Conservation (phyloP, 2,113 vertebrate genomes). For the Xerus inauris region DNA sequence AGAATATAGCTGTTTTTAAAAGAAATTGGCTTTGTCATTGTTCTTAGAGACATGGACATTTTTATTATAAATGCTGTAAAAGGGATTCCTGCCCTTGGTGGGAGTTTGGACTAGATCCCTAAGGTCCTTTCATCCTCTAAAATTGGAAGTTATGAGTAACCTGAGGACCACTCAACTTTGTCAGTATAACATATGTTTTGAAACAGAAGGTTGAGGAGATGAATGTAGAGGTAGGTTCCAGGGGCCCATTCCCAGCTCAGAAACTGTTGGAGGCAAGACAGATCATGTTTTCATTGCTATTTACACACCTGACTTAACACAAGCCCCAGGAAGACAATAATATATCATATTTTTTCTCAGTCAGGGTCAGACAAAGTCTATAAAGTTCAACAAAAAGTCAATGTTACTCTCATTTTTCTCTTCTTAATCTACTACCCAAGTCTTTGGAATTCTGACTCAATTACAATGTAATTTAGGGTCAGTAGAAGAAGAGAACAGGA, state of each 20-base stretch:
- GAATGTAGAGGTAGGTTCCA: constrained; percentile 44
- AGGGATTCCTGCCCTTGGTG: not conserved
- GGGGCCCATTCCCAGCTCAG: constrained; percentile 27
- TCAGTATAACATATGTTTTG: constrained; percentile 59
- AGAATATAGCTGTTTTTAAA: constrained; percentile 8
- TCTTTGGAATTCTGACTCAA: constrained; percentile 70
- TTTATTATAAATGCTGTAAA: constrained; percentile 31
- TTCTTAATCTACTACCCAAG: constrained; percentile 48
- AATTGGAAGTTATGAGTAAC: constrained; percentile 64
- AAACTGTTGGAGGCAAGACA: constrained; percentile 60
- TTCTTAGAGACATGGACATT: constrained; percentile 32
- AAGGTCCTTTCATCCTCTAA: constrained; percentile 53
- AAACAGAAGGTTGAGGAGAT: constrained; percentile 50
- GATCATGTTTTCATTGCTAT: constrained; percentile 62
- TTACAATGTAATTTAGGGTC: constrained; percentile 67
- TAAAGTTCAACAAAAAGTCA: constrained; percentile 69
- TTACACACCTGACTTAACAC: constrained; percentile 79
- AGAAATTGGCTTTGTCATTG: not conserved
- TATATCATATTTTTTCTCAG: constrained; percentile 71
- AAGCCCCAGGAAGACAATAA: constrained; percentile 71
- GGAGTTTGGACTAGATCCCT: constrained; percentile 1
- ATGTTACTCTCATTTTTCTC: constrained; percentile 68
- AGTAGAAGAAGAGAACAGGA: constrained; percentile 7
- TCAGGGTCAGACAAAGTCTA: constrained; percentile 73
- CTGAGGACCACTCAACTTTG: constrained; percentile 33